Evolutionary conservation across 2,888 invertebrate species (phyloP).

Genomic region (Coronaproctus castanopsis): DNA sequence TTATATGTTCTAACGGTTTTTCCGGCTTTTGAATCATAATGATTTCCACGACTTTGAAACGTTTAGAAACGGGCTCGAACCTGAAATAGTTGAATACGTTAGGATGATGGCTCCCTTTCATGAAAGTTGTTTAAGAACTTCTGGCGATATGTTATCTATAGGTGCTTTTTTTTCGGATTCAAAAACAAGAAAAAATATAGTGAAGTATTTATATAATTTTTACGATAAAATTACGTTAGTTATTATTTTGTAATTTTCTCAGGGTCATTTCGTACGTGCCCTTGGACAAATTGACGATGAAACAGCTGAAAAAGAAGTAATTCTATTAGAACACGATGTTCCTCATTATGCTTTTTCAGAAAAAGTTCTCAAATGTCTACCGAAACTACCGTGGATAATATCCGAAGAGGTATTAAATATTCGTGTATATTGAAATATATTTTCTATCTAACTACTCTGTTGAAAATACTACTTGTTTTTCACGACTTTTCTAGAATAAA

Average conservation of each 20-base stretch:
- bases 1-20: too few species aligned
- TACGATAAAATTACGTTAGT: too few species aligned
- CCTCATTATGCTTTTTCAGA: constrained; percentile 91
- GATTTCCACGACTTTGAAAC: too few species aligned
- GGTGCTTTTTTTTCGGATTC: background rate
- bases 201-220: too few species aligned
- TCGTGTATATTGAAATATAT: background rate
- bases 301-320: constrained; percentile 88
- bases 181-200: too few species aligned
- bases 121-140: too few species aligned
- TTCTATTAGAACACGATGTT: constrained; percentile 87
- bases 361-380: constrained; percentile 76
- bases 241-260: constrained; percentile 17
- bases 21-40: too few species aligned
- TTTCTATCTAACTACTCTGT: background rate
- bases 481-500: too few species aligned
- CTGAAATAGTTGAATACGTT: too few species aligned
- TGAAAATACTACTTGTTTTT: background rate
- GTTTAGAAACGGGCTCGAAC: too few species aligned
- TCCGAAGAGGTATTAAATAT: constrained; percentile 12
- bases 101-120: too few species aligned
- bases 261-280: constrained; percentile 86
- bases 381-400: constrained; percentile 72
- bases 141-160: too few species aligned
- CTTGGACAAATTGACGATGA: constrained; percentile 84